Conservation (phyloP, 2,797 vertebrate species). For the Rhynchotus rufescens region DNA sequence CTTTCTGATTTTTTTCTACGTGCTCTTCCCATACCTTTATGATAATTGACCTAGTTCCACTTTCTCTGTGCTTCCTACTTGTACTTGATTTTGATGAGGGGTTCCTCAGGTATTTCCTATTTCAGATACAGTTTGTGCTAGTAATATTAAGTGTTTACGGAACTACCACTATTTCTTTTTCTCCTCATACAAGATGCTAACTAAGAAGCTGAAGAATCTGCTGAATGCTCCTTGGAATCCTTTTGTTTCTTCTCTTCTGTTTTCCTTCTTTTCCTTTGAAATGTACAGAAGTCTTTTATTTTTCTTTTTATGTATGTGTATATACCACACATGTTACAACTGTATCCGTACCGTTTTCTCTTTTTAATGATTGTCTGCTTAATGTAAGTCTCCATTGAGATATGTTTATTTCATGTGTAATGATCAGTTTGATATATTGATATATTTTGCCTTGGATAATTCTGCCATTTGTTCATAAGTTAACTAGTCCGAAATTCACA, state of each 20-base stretch:
- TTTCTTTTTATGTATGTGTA: not conserved
- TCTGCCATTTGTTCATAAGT: not conserved
- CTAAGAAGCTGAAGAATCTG: not conserved
- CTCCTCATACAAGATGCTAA: not conserved
- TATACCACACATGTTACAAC: not conserved
- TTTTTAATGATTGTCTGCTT: not conserved
- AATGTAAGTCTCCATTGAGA: not conserved
- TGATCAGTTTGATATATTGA: too few relatives aligned
- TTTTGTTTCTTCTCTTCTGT: not conserved
- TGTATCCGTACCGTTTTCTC: not conserved
- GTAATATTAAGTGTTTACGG: not conserved
- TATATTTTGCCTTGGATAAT: not conserved
- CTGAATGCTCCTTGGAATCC: not conserved
- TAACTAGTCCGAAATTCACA: not conserved
- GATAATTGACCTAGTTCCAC: not conserved
- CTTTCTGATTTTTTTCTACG: not conserved
- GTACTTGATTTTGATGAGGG: not conserved
- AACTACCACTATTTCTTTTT: not conserved
- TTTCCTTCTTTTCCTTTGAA: not conserved
- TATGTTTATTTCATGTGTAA: too few relatives aligned
- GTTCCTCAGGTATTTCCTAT: not conserved
- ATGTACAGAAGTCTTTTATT: not conserved
- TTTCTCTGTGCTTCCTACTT: not conserved
- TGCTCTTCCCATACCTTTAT: not conserved
- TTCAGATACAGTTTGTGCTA: not conserved